Percentiles rank a stretch among this genome's conserved stretches.
phyloP scores from a whole-genome alignment of 2,797 vertebrate genomes.

The Galagoides demidoff region DNA sequence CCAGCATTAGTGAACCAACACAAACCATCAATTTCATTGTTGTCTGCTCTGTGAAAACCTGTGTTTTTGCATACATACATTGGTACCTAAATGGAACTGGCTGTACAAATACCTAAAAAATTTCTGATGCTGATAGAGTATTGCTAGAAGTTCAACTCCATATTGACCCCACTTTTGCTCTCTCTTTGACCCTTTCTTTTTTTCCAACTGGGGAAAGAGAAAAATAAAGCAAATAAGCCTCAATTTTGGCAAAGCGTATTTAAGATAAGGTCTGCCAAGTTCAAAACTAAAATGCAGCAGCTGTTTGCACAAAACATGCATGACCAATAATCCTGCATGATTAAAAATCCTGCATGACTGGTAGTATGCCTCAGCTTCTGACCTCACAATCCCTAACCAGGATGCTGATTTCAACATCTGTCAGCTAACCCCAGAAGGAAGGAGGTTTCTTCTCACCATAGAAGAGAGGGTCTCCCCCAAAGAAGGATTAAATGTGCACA shows the following conservation, averaged over 20 bases:
- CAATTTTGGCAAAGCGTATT: slow-evolving; percentile 62
- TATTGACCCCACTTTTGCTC: slow-evolving; percentile 1
- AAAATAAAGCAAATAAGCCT: slow-evolving; percentile 56
- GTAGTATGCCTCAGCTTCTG: slow-evolving; percentile 50
- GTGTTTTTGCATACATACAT: neutral
- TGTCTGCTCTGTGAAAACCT: slow-evolving; percentile 12
- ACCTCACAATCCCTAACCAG: neutral
- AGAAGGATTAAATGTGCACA: neutral
- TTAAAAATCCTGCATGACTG: slow-evolving; percentile 3
- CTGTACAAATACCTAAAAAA: neutral
- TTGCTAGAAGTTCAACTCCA: slow-evolving; percentile 39
- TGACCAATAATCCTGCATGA: slow-evolving; percentile 59
- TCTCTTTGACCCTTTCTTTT: slow-evolving; percentile 44
- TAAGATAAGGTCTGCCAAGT: slow-evolving; percentile 70
- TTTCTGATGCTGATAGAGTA: slow-evolving; percentile 22
- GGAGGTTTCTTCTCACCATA: neutral
- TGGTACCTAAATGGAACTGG: neutral
- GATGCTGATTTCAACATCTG: slow-evolving; percentile 66
- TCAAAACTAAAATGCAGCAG: slow-evolving; percentile 69
- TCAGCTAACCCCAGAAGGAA: neutral
- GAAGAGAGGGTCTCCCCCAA: neutral
- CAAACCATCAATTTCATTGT: neutral
- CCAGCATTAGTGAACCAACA: neutral
- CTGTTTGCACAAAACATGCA: slow-evolving; percentile 56
- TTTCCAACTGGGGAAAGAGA: slow-evolving; percentile 31